Base-by-base conservation (phyloP, 2,888 invertebrate genomes). In the Trissoscelio sp. region DNA sequence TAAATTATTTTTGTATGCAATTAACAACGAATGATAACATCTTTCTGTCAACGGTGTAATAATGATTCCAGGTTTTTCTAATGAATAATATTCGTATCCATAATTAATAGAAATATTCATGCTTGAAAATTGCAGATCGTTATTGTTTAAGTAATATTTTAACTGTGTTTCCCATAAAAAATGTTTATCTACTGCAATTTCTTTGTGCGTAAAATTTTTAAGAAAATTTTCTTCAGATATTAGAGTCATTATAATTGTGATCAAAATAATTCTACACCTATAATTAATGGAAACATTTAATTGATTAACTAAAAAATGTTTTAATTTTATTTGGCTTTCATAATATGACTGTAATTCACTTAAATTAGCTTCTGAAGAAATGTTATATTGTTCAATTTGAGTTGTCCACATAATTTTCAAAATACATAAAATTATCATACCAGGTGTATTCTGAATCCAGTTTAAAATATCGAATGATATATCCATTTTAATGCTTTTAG, bases 371-470 rank as follows among this genome's bases (percentile, higher is more conserved):
- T 53, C 7, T 7, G 22, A 89, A 0, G 86, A 86, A 16, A 86
- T 87, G 11, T 94, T 92, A 34, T 92, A 92, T 11, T 92, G 91
- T 60, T 95, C 94, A 12, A 95, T 93, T 83, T 93, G 93, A 0
- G 91, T 88, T 0, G 95, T 95, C 96, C 95, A 96, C 85, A 93
- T 93, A 48, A 95, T 93, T 89, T 94, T 94, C 1, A 94, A 92
- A 9, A 92, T 89, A 86, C 94, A 94, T 24, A 95, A 87, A 0
- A 94, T 93, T 2, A 94, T 93, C 92, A 95, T 95, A 58, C 94
- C 94, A 0, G 95, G 94, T 93, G 94, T 92, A 86, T 0, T 94
- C 93, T 94, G 94, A 94, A 42, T 92, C 90, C 90, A 83, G n/a
- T 42, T 55, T 39, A 37, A 81, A 28, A 58, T 70, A 78, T 31